Percentiles rank a stretch among this genome's conserved stretches.
Evolutionary conservation across 2,797 vertebrate genomes (phyloP).

Genomic region (Bryconaethiops microstoma): DNA sequence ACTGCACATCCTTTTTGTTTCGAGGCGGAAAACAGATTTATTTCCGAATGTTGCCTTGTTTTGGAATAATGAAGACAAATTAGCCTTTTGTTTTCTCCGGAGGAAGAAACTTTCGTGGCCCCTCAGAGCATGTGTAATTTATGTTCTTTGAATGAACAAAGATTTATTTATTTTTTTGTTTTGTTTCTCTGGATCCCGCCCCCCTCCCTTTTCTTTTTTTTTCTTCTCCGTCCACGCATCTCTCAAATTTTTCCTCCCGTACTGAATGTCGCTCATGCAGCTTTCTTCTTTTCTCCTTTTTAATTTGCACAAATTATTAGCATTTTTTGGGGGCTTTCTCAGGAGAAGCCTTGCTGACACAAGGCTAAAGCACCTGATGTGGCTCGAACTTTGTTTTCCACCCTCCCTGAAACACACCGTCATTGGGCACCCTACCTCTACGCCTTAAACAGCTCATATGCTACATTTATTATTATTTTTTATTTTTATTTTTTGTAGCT

Average conservation of each 20-base stretch:
- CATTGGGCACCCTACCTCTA: background rate
- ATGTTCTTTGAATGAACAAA: conserved; percentile 52
- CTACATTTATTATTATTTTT: background rate
- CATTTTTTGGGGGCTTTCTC: conserved; percentile 25
- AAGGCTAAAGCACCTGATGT: background rate
- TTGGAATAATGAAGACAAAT: conserved; percentile 68
- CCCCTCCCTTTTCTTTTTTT: background rate
- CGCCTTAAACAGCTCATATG: background rate
- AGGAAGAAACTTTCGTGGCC: conserved; percentile 53
- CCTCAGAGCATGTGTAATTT: conserved; percentile 56
- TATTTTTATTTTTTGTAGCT: too few relatives aligned
- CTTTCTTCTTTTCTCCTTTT: conserved; percentile 31
- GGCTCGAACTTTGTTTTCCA: background rate
- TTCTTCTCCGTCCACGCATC: conserved; percentile 31
- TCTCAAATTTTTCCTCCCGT: conserved; percentile 24
- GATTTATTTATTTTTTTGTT: conserved; percentile 47
- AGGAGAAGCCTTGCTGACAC: conserved; percentile 23
- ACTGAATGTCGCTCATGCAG: conserved; percentile 41
- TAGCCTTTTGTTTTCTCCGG: conserved; percentile 59
- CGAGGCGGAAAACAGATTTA: conserved; percentile 43
- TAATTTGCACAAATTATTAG: conserved; percentile 49
- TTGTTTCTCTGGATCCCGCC: conserved; percentile 34
- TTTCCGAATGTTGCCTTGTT: conserved; percentile 61
- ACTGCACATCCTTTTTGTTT: conserved; percentile 41
- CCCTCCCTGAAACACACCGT: background rate